Evolutionary conservation across 2,888 invertebrate species (phyloP).

Genomic region (Trichogramma dendrolimi): DNA sequence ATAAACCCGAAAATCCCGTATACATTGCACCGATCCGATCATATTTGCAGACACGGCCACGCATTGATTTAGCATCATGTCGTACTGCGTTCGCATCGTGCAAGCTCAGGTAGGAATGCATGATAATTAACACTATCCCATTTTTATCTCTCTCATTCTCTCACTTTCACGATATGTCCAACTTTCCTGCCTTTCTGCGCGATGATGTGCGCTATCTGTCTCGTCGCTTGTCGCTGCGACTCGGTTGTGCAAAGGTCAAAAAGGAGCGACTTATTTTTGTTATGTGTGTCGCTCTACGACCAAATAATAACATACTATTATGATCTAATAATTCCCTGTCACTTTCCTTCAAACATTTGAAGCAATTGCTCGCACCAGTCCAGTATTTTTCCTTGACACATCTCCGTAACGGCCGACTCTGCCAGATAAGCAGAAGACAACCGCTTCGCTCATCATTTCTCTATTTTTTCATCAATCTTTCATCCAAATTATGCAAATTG

Average conservation of each 20-base stretch:
- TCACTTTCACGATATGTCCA: neutral
- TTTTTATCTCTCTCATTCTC: neutral
- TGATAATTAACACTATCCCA: neutral
- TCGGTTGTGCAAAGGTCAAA: constrained; percentile 27
- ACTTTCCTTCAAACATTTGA: neutral
- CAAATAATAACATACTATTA: neutral
- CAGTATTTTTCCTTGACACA: no score
- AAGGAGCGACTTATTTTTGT: constrained; percentile 24
- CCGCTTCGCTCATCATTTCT: no score
- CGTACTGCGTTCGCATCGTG: constrained; percentile 74
- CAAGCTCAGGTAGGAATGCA: constrained; percentile 65
- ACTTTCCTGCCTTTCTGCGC: no score
- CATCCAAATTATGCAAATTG: no score
- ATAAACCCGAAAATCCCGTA: neutral
- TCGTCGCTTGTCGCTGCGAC: neutral
- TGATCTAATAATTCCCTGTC: neutral
- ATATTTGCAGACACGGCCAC: neutral
- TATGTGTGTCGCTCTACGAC: neutral
- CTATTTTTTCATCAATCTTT: no score
- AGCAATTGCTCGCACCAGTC: no score
- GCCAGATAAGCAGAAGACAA: no score
- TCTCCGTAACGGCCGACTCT: no score
- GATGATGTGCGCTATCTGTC: neutral
- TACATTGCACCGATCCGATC: neutral
- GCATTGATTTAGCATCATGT: constrained; percentile 54